Evolutionary conservation across 2,113 vertebrate genomes (phyloP).

Genomic region (Cyanoderma ruficeps): DNA sequence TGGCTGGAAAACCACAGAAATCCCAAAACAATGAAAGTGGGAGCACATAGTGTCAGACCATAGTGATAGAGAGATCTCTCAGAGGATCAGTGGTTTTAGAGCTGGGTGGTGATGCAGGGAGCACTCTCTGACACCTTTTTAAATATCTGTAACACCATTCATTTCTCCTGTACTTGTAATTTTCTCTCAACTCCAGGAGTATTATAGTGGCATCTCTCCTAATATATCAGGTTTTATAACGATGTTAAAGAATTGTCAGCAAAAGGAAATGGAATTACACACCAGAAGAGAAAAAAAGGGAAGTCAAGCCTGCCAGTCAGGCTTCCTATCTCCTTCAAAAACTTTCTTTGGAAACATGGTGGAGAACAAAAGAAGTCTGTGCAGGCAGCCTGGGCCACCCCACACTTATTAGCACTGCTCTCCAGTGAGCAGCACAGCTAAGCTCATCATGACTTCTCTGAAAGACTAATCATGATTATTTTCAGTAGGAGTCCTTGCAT

Average conservation of each 20-base stretch:
- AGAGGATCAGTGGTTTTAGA: background rate
- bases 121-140: background rate
- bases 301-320: background rate
- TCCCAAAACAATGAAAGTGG: background rate
- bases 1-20: background rate
- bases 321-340: background rate
- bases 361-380: background rate
- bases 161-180: background rate
- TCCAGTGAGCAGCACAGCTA: background rate
- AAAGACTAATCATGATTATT: background rate
- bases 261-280: background rate
- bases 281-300: background rate
- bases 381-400: background rate
- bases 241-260: background rate
- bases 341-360: background rate
- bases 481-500: background rate
- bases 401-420: background rate
- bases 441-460: background rate
- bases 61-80: background rate
- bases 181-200: background rate
- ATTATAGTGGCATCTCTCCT: background rate
- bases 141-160: background rate
- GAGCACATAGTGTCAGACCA: rapidly evolving
- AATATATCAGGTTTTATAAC: background rate
- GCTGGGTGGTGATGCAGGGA: background rate